A percentile compares a stretch with the other conserved stretches of the same genome.
These are phyloP conservation scores for Callocephalon fimbriatum DNA, from an alignment of 2,113 vertebrate genomes.

Conservation along the genomic window DNA sequence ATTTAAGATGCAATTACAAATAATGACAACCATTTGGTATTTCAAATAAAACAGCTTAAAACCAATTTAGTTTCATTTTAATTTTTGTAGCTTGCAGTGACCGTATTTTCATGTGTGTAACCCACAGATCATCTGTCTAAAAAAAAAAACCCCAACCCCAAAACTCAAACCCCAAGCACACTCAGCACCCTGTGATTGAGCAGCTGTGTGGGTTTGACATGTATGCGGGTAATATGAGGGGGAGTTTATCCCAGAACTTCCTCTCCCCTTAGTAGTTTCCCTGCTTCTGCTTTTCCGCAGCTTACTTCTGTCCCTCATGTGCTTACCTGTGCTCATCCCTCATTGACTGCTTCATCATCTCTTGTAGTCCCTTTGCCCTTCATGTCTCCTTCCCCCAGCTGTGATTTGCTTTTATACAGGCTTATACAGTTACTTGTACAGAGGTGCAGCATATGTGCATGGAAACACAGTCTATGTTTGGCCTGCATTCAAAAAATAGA, in stretches of 20 bases:
- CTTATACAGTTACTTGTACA: not conserved
- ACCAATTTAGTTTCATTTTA: constrained; percentile 7
- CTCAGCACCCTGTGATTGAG: constrained; percentile 17
- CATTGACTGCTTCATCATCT: not conserved
- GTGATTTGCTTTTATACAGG: not conserved
- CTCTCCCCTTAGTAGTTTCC: not conserved
- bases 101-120: not conserved
- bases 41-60: constrained; percentile 16
- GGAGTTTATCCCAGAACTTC: constrained; percentile 22
- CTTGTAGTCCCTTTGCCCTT: not conserved
- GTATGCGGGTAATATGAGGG: not conserved
- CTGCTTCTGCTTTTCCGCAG: not conserved
- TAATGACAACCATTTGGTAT: constrained; percentile 25
- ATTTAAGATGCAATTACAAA: constrained; percentile 9
- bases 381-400: not conserved
- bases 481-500: not conserved
- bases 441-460: not conserved
- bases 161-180: not conserved
- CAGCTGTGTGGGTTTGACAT: constrained; percentile 16
- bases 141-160: not conserved
- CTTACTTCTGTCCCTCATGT: not conserved
- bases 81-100: constrained; percentile 4
- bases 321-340: not conserved
- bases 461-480: not conserved
- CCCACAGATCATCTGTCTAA: constrained; percentile 10